These are phyloP conservation scores for Hassar affinis DNA, from an alignment of 2,113 vertebrate genomes.

Conservation along the genomic window DNA sequence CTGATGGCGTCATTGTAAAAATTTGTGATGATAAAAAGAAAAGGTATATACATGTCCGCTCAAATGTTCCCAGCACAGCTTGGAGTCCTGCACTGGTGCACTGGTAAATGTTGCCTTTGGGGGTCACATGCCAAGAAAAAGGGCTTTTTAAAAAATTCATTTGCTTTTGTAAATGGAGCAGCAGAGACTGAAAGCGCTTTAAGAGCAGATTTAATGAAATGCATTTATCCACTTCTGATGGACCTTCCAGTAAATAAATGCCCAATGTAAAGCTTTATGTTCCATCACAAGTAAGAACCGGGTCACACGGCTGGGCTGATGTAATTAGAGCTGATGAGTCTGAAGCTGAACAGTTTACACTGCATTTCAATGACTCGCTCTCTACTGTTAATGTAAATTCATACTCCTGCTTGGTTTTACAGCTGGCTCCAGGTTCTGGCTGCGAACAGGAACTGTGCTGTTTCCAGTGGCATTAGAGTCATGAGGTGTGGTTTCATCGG, in stretches of 20 bases:
- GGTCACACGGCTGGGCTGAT: not conserved
- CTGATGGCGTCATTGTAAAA: slow-evolving; percentile 63
- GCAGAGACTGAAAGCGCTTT: not conserved
- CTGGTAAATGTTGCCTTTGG: slow-evolving; percentile 31
- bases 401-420: not conserved
- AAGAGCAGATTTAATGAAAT: slow-evolving; percentile 1
- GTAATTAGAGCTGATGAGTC: not conserved
- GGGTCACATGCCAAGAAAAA: not conserved
- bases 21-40: slow-evolving; percentile 47
- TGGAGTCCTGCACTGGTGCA: slow-evolving; percentile 15
- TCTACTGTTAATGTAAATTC: not conserved
- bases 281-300: not conserved
- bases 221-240: not conserved
- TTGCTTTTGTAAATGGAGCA: not conserved
- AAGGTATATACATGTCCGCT: slow-evolving; percentile 58
- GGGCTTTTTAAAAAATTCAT: not conserved
- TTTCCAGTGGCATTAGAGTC: too few species aligned
- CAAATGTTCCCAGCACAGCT: slow-evolving; percentile 50
- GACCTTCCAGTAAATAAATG: not conserved
- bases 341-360: not conserved
- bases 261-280: not conserved
- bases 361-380: too few species aligned
- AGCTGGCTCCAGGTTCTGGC: not conserved
- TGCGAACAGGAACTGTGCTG: not conserved
- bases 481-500: not conserved